Evolutionary conservation across 2,113 vertebrate species (phyloP), one percentile per base, ranked within the genome.

Genomic region (Castor canadensis): DNA sequence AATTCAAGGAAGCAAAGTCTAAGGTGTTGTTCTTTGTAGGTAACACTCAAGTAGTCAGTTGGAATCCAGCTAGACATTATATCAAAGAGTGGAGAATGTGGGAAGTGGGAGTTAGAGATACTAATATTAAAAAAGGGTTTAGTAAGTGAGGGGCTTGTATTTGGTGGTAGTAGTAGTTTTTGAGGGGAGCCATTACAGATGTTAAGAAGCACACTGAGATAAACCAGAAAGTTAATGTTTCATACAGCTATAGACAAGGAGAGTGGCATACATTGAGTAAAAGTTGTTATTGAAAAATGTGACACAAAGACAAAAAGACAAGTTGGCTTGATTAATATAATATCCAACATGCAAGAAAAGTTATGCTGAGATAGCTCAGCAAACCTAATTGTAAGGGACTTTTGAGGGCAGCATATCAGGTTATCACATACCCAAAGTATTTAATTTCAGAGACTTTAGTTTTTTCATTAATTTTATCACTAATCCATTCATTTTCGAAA

Each of bases 381-480:
- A 91, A 91, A 91, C 26, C 56, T 81, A 94, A 94, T 49, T 93
- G 60, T 76, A 82, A 87, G 73, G 80, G 45, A 85, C 84, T 92
- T 89, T 92, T 93, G 62, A 96, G 95, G 81, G 49, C 82, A 92
- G 82, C 32, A 28, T 95, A 95, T 95, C 88, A 94, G 73, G 62
- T 95, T 93, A 97, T 97, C 91, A 83, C 45, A 85, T 80, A 86
- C 88, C 90, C 77, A 95, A 92, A 94, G 60, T 85, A 89, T 89
- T 95, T 95, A 84, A 88, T 96, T 95, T 95, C 72, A 60, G 88
- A 94, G 87, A 95, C 75, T 92, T 97, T 71, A 80, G 85, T 94
- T 96, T 96, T 97, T 94, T 97, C 93, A 94, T 96, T 96, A 95
- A 97, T 86, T 97, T 97, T 95, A 96, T 96, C 88, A 91, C 92